A percentile compares a stretch with the other conserved stretches of the same genome.
Conservation (phyloP, 1,140 invertebrate genomes). For the Tetragnatha versicolor region DNA sequence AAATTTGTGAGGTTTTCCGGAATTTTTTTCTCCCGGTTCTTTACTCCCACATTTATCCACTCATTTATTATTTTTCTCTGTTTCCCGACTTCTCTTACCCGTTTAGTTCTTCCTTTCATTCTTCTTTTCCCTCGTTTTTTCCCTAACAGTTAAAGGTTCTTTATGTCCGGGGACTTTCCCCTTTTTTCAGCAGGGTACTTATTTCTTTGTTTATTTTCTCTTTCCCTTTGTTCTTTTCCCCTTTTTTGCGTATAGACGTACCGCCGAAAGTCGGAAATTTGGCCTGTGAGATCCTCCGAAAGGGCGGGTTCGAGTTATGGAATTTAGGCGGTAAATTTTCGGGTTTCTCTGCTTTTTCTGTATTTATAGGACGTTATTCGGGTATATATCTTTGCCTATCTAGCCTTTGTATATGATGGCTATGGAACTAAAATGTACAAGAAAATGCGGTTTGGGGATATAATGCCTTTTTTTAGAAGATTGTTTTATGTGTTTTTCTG, state of each 20-base stretch:
- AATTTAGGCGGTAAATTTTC: too few species aligned
- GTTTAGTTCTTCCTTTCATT: slow-evolving; percentile 11
- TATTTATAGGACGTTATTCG: too few species aligned
- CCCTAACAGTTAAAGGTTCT: slow-evolving; percentile 25
- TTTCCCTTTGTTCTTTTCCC: not conserved
- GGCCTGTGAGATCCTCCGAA: too few species aligned
- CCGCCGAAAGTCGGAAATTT: slow-evolving; percentile 6
- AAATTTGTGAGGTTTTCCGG: slow-evolving; percentile 43
- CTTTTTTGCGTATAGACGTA: too few species aligned
- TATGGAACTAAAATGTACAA: too few species aligned
- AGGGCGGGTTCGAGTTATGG: too few species aligned
- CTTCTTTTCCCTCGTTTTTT: not conserved
- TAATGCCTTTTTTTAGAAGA: too few species aligned
- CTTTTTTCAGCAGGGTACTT: not conserved
- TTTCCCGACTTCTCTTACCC: slow-evolving; percentile 27
- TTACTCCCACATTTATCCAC: slow-evolving; percentile 42
- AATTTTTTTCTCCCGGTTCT: slow-evolving; percentile 7
- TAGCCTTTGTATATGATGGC: too few species aligned
- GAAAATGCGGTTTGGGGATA: too few species aligned
- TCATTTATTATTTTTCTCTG: slow-evolving; percentile 46
- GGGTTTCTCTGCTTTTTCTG: too few species aligned
- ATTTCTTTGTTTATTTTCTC: slow-evolving; percentile 22
- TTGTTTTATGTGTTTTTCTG: too few species aligned
- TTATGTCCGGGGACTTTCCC: slow-evolving; percentile 24
- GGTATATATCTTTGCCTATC: too few species aligned